These are phyloP conservation scores for Lasiurus borealis DNA, from an alignment of 2,113 vertebrate genomes.

Conservation along the genomic window DNA sequence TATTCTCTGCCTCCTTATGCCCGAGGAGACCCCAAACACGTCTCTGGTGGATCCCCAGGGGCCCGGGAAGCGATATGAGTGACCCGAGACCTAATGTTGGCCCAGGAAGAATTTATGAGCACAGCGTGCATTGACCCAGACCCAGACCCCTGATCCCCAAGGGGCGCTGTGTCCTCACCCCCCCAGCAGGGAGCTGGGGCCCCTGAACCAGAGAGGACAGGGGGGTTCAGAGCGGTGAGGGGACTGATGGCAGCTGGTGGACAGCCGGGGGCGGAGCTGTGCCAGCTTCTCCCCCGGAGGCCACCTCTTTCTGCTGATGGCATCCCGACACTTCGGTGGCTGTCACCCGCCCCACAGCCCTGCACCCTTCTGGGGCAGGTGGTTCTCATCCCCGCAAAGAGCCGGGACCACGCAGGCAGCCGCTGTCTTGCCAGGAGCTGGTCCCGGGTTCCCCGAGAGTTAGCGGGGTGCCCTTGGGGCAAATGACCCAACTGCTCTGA, in stretches of 20 bases:
- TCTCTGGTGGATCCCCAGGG: no score
- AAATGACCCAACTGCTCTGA: slow-evolving; percentile 20
- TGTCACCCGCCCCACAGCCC: accelerated
- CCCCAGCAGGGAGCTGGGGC: neutral
- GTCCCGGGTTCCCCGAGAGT: neutral
- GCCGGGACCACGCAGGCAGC: neutral
- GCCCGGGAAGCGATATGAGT: accelerated
- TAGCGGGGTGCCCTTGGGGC: neutral
- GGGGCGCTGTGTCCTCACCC: accelerated
- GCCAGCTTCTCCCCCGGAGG: neutral
- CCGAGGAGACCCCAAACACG: no score
- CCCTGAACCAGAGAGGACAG: accelerated
- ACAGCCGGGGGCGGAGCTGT: no score
- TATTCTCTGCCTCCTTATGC: no score
- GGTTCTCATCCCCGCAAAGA: neutral
- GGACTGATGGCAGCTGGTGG: neutral
- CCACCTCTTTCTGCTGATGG: accelerated
- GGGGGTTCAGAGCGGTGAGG: accelerated
- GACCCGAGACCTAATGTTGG: accelerated
- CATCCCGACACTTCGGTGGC: accelerated
- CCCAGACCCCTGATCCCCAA: accelerated
- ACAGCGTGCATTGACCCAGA: neutral
- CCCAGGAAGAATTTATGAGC: neutral
- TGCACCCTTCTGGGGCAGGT: accelerated
- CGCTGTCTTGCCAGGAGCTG: accelerated